Evolutionary conservation across 1,140 invertebrate genomes (phyloP).

Genomic region (Paraescarpia echinospica): DNA sequence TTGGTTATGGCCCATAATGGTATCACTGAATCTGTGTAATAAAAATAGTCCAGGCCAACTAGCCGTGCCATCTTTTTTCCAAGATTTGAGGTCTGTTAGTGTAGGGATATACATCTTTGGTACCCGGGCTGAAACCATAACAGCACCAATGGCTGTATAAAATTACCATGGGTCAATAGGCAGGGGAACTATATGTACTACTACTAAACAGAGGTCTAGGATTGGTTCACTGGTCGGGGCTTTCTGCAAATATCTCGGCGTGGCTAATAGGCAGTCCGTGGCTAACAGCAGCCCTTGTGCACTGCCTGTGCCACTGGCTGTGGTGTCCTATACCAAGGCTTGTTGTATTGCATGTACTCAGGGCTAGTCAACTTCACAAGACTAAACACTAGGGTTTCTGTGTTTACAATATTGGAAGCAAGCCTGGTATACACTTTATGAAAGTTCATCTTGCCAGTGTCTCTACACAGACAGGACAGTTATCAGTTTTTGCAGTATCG

Average conservation of each 20-base stretch:
- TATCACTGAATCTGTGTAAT: too few relatives aligned
- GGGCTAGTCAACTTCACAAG: neutral
- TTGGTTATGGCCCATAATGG: too few relatives aligned
- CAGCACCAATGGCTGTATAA: neutral
- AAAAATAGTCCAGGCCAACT: too few relatives aligned
- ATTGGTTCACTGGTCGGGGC: neutral
- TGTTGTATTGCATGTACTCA: neutral
- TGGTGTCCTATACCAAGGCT: neutral
- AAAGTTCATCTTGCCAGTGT: neutral
- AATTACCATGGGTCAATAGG: neutral
- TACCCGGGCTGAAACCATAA: too few relatives aligned
- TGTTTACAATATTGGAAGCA: neutral
- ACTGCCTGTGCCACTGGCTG: neutral
- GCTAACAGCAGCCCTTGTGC: too few relatives aligned
- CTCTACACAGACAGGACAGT: neutral
- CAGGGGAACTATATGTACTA: neutral
- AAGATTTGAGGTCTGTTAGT: too few relatives aligned
- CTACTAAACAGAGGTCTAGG: neutral
- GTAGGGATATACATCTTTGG: too few relatives aligned
- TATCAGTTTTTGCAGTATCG: too few relatives aligned
- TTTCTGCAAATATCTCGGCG: neutral
- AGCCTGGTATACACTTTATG: neutral
- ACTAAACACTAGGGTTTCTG: neutral
- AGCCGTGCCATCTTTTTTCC: too few relatives aligned
- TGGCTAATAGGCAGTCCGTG: neutral